A percentile compares a stretch with the other conserved stretches of the same genome.
These are phyloP conservation scores for Lumbricus terrestris DNA, from an alignment of 2,888 invertebrate genomes.

Conservation along the genomic window DNA sequence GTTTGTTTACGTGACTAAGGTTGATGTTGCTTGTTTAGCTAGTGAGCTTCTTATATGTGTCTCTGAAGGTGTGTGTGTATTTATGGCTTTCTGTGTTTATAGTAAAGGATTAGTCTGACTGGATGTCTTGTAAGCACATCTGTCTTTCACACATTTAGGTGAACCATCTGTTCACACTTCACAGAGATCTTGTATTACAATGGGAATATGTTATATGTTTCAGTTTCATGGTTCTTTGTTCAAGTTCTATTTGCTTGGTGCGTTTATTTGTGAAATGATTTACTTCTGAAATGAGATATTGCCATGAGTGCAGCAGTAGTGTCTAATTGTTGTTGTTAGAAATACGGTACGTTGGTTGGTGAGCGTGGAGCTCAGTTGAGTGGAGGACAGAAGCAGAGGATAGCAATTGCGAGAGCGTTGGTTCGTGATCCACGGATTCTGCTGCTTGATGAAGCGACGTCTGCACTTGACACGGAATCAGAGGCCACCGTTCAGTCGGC, in stretches of 20 bases:
- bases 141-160: too few relatives aligned
- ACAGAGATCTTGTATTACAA: too few relatives aligned
- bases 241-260: background rate
- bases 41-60: background rate
- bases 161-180: too few relatives aligned
- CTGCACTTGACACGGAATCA: constrained; percentile 55
- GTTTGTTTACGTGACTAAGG: background rate
- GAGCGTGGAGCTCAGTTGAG: constrained; percentile 52
- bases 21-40: too few relatives aligned
- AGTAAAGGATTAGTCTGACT: background rate
- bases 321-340: constrained; percentile 45
- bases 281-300: too few relatives aligned
- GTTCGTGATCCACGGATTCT: constrained; percentile 71
- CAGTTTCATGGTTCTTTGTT: too few relatives aligned
- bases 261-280: background rate
- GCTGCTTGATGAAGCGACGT: constrained; percentile 56
- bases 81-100: background rate
- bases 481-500: constrained; percentile 72
- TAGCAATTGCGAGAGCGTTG: constrained; percentile 61
- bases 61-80: background rate
- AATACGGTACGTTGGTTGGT: constrained; percentile 60
- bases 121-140: too few relatives aligned
- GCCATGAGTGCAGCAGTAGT: too few relatives aligned
- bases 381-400: constrained; percentile 31
- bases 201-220: too few relatives aligned